These are phyloP conservation scores for Bufo bufo DNA, from an alignment of 2,113 vertebrate genomes.

Conservation along the genomic window DNA sequence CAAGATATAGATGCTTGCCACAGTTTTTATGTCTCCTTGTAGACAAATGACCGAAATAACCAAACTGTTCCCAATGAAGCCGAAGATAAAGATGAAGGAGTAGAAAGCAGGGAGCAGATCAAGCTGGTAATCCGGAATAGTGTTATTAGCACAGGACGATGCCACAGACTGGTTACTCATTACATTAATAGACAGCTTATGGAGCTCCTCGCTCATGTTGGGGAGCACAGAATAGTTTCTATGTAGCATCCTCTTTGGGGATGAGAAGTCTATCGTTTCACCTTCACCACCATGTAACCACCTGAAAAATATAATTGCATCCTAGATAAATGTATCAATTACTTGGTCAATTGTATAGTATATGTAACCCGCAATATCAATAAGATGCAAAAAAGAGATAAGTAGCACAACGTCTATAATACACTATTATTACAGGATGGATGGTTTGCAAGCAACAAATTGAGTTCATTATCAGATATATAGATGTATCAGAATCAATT, in stretches of 20 bases:
- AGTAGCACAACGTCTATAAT: too few species aligned
- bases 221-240: conserved; percentile 61
- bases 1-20: conserved; percentile 88
- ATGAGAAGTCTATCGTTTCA: conserved; percentile 41
- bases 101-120: conserved; percentile 82
- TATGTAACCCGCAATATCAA: too few species aligned
- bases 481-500: too few species aligned
- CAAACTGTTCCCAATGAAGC: conserved; percentile 81
- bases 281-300: neutral
- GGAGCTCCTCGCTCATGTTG: conserved; percentile 58
- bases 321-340: too few species aligned
- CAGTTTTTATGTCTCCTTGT: conserved; percentile 73
- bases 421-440: too few species aligned
- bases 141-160: conserved; percentile 66
- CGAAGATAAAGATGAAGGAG: conserved; percentile 80
- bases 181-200: conserved; percentile 60
- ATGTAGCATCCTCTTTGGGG: conserved; percentile 64
- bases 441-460: too few species aligned
- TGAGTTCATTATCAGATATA: too few species aligned
- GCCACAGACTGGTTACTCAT: neutral
- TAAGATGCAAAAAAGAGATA: too few species aligned
- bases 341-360: too few species aligned
- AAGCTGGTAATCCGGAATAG: conserved; percentile 73
- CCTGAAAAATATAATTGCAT: neutral
- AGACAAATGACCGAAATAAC: conserved; percentile 81